These are phyloP conservation scores for Zosterops hypoxanthus DNA, from an alignment of 2,113 vertebrate genomes.

Conservation along the genomic window DNA sequence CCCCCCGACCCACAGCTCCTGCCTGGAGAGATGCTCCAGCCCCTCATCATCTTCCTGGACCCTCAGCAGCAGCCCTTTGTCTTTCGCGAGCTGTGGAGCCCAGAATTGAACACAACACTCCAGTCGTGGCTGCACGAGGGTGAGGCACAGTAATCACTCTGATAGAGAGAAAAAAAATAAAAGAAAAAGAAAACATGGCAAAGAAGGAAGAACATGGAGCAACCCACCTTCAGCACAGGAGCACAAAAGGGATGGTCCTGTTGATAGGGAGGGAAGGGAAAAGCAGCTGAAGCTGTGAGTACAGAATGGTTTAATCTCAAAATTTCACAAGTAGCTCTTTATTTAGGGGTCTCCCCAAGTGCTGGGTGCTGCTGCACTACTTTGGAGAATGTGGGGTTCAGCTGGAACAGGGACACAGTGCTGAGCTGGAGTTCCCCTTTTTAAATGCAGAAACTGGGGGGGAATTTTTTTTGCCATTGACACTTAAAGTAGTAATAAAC, in stretches of 20 bases:
- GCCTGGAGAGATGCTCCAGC: not conserved
- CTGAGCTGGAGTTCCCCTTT: not conserved
- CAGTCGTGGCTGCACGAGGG: not conserved
- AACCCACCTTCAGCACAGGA: not conserved
- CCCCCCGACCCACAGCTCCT: fast-evolving
- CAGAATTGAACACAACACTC: not conserved
- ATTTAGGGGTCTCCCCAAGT: not conserved
- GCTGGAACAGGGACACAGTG: fast-evolving
- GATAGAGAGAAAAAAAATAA: not conserved
- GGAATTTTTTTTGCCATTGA: not conserved
- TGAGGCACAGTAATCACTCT: not conserved
- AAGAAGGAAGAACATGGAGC: not conserved
- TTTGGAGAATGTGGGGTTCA: not conserved
- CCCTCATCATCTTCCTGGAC: not conserved
- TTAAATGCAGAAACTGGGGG: not conserved
- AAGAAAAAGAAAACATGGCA: not conserved
- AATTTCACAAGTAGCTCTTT: not conserved
- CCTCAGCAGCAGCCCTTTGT: not conserved
- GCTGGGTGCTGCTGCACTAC: fast-evolving
- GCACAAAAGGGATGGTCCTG: not conserved
- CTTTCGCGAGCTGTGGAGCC: not conserved
- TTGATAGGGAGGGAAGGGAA: not conserved
- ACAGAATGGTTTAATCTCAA: not conserved
- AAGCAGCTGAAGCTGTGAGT: not conserved
- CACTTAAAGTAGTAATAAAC: not conserved